Evolutionary conservation across 2,113 vertebrate genomes (phyloP).

Genomic region (Camelus dromedarius): DNA sequence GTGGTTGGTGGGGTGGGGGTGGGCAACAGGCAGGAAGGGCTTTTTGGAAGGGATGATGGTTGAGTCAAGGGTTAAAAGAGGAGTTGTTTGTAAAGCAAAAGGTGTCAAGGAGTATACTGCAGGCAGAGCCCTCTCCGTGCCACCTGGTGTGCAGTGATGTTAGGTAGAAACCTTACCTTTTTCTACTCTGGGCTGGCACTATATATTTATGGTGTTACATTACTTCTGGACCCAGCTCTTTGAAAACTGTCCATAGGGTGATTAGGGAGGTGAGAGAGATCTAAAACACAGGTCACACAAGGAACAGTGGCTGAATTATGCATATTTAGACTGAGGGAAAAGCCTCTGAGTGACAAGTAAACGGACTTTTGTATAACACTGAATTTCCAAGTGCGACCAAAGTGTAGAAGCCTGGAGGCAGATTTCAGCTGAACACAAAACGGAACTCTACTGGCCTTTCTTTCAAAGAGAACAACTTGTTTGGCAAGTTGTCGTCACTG

Average conservation of each 20-base stretch:
- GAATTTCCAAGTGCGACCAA: neutral
- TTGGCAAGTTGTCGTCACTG: neutral
- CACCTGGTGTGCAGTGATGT: neutral
- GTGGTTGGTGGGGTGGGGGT: neutral
- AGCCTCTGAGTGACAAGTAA: neutral
- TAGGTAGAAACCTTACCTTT: neutral
- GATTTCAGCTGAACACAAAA: neutral
- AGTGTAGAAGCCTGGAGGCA: neutral
- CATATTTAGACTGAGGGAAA: neutral
- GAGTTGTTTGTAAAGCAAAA: neutral
- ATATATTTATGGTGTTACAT: neutral
- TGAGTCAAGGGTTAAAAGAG: neutral
- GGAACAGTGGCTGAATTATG: neutral
- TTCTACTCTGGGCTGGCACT: neutral
- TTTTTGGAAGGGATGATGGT: neutral
- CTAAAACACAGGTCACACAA: neutral
- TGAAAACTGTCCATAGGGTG: neutral
- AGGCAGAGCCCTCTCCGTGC: neutral
- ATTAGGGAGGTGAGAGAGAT: neutral
- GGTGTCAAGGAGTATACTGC: neutral
- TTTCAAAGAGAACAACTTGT: neutral
- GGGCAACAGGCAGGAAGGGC: neutral
- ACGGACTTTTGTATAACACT: neutral
- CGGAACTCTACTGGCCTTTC: neutral
- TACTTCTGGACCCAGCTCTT: neutral